Evolutionary conservation across 2,113 vertebrate species (phyloP).

Genomic region (Noctilio leporinus): DNA sequence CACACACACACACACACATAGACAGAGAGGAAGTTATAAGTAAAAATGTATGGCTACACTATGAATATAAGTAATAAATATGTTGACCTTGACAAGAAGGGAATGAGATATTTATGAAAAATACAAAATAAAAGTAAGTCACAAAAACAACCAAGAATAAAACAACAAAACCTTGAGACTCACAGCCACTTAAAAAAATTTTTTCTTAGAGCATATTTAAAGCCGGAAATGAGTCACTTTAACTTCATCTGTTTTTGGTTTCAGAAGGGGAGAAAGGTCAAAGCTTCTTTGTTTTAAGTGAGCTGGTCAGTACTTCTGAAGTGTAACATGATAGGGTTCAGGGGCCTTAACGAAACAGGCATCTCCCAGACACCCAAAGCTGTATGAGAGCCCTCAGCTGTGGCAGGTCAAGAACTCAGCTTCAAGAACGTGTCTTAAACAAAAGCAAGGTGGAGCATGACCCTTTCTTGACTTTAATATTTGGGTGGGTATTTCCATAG

Average conservation of each 20-base stretch:
- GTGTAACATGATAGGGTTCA: constrained; percentile 83
- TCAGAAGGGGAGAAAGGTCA: constrained; percentile 86
- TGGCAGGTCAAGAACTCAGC: constrained; percentile 2
- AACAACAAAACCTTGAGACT: constrained; percentile 50
- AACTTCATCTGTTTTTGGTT: constrained; percentile 91
- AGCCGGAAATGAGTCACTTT: constrained; percentile 90
- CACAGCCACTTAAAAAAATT: constrained; percentile 54
- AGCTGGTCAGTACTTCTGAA: constrained; percentile 83
- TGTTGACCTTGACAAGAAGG: constrained; percentile 66
- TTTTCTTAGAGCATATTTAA: constrained; percentile 85
- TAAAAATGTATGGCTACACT: neutral
- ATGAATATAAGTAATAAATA: constrained; percentile 75
- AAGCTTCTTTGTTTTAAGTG: constrained; percentile 85
- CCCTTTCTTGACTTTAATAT: constrained; percentile 79
- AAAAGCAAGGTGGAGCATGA: constrained; percentile 64
- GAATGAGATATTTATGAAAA: constrained; percentile 76
- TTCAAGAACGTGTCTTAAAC: constrained; percentile 67
- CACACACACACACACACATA: constrained; percentile 26
- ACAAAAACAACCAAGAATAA: constrained; percentile 49
- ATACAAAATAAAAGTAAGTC: neutral
- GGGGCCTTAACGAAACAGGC: constrained; percentile 77
- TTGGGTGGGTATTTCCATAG: constrained; percentile 67
- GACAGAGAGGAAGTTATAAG: constrained; percentile 74
- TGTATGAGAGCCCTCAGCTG: constrained; percentile 53
- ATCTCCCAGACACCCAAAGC: constrained; percentile 75